These are phyloP conservation scores for Cheilosia impressa DNA, from an alignment of 2,888 invertebrate genomes.

Conservation along the genomic window DNA sequence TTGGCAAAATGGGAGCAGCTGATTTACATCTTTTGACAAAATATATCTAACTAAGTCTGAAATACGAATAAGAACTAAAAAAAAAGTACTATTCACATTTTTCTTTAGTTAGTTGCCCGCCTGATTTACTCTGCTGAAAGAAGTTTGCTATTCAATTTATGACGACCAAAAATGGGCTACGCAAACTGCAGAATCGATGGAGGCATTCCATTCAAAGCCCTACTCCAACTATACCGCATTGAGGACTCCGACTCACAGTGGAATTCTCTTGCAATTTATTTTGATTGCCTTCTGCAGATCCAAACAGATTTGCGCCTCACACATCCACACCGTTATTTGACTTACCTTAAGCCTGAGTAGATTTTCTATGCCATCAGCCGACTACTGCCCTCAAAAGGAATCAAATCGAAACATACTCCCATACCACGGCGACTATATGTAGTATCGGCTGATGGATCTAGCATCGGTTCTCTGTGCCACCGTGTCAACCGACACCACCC, in stretches of 20 bases:
- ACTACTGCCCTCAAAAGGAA: conserved; percentile 59
- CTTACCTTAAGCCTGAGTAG: conserved; percentile 31
- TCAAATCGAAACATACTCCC: conserved; percentile 50
- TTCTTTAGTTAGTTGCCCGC: no score
- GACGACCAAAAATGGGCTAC: background rate
- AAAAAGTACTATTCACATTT: no score
- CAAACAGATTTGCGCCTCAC: conserved; percentile 35
- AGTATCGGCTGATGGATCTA: conserved; percentile 40
- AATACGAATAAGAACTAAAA: no score
- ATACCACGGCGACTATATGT: conserved; percentile 3
- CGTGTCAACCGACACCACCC: conserved; percentile 57
- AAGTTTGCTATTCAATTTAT: background rate
- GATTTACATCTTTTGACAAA: no score
- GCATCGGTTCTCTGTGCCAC: conserved; percentile 45
- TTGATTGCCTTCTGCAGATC: conserved; percentile 54
- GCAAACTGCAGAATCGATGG: background rate
- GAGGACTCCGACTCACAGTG: conserved; percentile 31
- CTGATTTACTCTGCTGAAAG: background rate
- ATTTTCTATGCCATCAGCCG: conserved; percentile 47
- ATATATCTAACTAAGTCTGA: no score
- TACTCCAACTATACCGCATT: background rate
- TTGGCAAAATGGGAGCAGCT: no score
- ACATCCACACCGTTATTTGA: conserved; percentile 20
- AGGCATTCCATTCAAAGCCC: background rate
- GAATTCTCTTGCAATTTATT: conserved; percentile 64